Evolutionary conservation across 2,888 invertebrate species (phyloP), one percentile per base, ranked within the genome.

Genomic region (Cheilosia urbana): DNA sequence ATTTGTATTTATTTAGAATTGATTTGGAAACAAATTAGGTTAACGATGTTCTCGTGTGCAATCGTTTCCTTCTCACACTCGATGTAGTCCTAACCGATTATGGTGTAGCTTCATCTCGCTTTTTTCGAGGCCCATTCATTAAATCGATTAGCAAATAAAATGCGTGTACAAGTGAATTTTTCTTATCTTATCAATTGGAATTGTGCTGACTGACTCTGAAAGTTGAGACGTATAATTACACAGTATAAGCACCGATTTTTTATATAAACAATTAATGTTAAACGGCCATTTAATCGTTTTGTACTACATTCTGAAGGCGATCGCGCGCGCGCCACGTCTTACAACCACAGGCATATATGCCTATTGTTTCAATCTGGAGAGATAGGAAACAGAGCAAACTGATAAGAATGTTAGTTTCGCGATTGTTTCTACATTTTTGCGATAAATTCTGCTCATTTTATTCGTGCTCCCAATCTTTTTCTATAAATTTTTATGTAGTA

Each of bases 101-200:
- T n/a, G 34, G 34, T 21, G n/a, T 17, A 13, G 7, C 15, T 24
- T 47, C 17, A 11, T 19, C 63, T 66, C 45, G 24, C 34, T 51
- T 34, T 42, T 49, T 4, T 65, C 37, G 24, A 24, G 17, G 30
- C 60, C 65, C 78, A 82, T 82, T 82, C 78, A 82, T 82, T 65
- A 71, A 82, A 66, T 72, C 66, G 58, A 82, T 78, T 78, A 53
- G 34, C 24, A 27, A 76, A 72, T 72, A 30, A 45, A 65, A 77
- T 17, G 45, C 17, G 27, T 27, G 15, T 17, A 45, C 2, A 17
- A 17, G 37, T 55, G 37, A 49, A 34, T 58, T 68, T 55, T 34
- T 65, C 51, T 71, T 71, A 60, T 82, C 82, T 77, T 77, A 82
- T 82, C 82, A 40, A 21, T 73, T 37, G 24, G 34, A 68, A 66